Conservation (phyloP, 2,797 vertebrate genomes). For the Microtus obscurus region DNA sequence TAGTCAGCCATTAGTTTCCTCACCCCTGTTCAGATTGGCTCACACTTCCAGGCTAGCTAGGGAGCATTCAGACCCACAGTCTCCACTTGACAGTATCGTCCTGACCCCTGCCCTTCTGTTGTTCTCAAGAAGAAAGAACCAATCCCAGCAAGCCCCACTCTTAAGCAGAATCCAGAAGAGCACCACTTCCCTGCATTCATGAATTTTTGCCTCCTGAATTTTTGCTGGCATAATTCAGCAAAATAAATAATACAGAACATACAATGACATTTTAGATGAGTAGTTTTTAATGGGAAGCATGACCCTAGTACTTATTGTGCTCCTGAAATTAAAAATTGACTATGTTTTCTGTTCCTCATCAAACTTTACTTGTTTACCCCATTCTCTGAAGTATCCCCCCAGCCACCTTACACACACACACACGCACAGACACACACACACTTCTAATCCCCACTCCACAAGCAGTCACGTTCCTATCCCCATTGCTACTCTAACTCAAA, state of each 20-base stretch:
- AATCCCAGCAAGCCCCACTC: not conserved
- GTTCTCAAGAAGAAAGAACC: not conserved
- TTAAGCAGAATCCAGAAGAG: not conserved
- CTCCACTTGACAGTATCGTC: not conserved
- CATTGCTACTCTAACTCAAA: not conserved
- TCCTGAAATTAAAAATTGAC: constrained; percentile 11
- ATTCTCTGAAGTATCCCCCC: not conserved
- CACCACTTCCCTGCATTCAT: not conserved
- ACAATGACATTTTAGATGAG: not conserved
- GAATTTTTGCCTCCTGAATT: not conserved
- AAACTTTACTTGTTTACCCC: not conserved
- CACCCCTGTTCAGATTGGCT: not conserved
- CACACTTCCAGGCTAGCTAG: not conserved
- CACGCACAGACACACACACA: too few species aligned
- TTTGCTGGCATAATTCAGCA: not conserved
- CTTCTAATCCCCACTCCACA: not conserved
- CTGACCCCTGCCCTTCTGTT: not conserved
- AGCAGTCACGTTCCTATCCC: not conserved
- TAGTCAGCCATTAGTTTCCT: not conserved
- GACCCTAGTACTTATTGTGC: not conserved
- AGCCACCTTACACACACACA: not conserved
- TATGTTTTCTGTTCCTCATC: not conserved
- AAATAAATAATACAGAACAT: not conserved
- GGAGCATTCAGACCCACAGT: not conserved
- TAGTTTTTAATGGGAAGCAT: not conserved